Conservation (phyloP, 2,113 vertebrate species). For the Pelvicachromis taeniatus region DNA sequence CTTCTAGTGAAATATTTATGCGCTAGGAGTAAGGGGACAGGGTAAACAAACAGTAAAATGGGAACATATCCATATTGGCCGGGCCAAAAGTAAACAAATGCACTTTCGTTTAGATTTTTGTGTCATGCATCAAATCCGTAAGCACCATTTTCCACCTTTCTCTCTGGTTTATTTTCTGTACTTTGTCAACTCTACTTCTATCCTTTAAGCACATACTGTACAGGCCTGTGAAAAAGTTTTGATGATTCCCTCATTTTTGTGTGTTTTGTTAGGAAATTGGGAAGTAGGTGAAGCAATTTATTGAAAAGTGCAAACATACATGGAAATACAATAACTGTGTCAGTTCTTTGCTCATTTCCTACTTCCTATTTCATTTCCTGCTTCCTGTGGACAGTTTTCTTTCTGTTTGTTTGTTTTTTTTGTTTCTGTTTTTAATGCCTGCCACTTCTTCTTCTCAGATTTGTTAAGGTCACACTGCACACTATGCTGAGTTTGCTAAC, state of each 20-base stretch:
- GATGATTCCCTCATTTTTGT: background rate
- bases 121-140: background rate
- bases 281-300: background rate
- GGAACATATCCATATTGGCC: conserved; percentile 10
- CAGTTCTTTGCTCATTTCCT: no score
- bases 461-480: no score
- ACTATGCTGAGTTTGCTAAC: no score
- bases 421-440: no score
- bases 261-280: background rate
- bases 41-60: conserved; percentile 35
- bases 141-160: background rate
- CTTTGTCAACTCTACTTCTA: background rate
- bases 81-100: background rate
- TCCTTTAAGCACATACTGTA: background rate
- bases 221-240: background rate
- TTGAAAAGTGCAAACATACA: background rate
- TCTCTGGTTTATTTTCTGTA: background rate
- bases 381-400: no score
- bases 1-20: conserved; percentile 60
- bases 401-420: no score
- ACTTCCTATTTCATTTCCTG: no score
- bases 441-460: no score
- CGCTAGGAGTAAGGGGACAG: conserved; percentile 18
- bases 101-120: background rate
- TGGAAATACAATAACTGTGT: background rate